Evolutionary conservation across 92 coral and sea anemone genomes (phyloP).

Genomic region (Muricea muricata): DNA sequence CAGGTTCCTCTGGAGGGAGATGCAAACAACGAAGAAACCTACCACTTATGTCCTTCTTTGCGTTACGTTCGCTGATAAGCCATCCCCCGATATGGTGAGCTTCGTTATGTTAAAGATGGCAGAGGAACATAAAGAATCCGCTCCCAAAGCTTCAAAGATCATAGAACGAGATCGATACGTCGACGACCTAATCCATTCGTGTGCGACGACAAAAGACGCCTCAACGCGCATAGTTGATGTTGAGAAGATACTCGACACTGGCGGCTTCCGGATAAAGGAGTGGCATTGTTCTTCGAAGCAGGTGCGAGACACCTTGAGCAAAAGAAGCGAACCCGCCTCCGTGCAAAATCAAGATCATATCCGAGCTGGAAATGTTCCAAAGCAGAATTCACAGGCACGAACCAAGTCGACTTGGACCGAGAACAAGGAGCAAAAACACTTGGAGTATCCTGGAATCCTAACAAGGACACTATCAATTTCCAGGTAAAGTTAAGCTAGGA

Average conservation of each 20-base stretch:
- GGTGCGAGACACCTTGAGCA: too few species aligned
- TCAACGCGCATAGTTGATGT: not conserved
- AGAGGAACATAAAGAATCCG: conserved; percentile 7
- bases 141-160: not conserved
- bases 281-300: not conserved
- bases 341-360: too few species aligned
- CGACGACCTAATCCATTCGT: conserved; percentile 50
- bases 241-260: not conserved
- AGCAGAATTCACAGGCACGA: too few species aligned
- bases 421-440: not conserved
- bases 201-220: conserved; percentile 9
- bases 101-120: conserved; percentile 55
- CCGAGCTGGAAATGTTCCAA: too few species aligned
- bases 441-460: conserved; percentile 41
- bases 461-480: conserved; percentile 15
- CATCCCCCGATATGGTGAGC: conserved; percentile 52
- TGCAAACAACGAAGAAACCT: not conserved
- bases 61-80: conserved; percentile 18
- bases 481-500: not conserved
- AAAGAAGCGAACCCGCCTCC: too few species aligned
- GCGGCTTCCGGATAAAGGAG: not conserved
- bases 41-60: not conserved
- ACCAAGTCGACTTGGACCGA: too few species aligned
- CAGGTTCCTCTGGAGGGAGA: not conserved
- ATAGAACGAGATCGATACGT: conserved; percentile 21